Evolutionary conservation across 1,140 invertebrate species (phyloP).

Genomic region (Calephelis nemesis): DNA sequence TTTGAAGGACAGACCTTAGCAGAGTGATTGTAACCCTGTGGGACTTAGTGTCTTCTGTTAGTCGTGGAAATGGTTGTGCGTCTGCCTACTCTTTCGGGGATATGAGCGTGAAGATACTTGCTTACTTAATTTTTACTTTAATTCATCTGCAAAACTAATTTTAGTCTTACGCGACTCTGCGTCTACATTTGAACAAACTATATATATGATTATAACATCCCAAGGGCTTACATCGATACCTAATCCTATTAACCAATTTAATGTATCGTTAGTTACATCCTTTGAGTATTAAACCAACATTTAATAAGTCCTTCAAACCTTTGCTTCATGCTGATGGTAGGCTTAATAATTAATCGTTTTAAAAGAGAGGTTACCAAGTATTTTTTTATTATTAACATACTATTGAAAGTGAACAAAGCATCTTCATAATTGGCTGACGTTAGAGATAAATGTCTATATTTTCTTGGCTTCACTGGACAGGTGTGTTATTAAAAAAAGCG

Average conservation of each 20-base stretch:
- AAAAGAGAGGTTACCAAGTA: conserved; percentile 26
- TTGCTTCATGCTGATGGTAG: conserved; percentile 17
- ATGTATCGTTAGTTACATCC: neutral
- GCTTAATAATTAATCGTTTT: conserved; percentile 31
- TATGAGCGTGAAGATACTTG: no score
- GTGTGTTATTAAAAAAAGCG: conserved; percentile 31
- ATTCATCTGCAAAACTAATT: conserved; percentile 1
- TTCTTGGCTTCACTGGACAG: conserved; percentile 27
- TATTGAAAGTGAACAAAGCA: conserved; percentile 24
- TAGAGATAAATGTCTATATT: conserved; percentile 23
- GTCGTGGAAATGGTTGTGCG: no score
- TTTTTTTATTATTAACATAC: conserved; percentile 29
- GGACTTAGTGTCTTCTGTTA: no score
- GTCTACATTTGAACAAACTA: conserved; percentile 13
- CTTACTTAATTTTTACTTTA: no score
- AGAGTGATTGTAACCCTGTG: no score
- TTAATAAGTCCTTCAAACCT: no score
- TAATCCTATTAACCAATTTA: conserved; percentile 12
- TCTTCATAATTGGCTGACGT: conserved; percentile 32
- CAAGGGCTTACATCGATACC: conserved; percentile 16
- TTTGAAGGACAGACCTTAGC: no score
- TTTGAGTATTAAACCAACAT: no score
- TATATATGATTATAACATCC: conserved; percentile 20
- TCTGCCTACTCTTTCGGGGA: no score
- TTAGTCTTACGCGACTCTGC: conserved; percentile 20